These are phyloP conservation scores for Apteryx owenii DNA, from an alignment of 2,113 vertebrate species.

Conservation along the genomic window DNA sequence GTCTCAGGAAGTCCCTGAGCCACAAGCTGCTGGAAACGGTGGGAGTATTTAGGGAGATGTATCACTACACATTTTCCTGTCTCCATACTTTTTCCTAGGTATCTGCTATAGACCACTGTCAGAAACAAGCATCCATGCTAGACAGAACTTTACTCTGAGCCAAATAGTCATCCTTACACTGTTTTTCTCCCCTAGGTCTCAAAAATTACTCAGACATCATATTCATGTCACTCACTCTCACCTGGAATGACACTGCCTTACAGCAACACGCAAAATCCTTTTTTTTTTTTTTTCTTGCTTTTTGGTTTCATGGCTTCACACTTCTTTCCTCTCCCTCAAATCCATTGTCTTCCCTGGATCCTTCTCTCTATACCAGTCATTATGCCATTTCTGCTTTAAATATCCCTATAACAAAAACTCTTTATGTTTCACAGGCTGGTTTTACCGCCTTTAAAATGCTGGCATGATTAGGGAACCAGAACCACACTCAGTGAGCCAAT, in stretches of 20 bases:
- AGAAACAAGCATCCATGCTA: not conserved
- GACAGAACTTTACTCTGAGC: not conserved
- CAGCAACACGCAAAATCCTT: rapidly evolving
- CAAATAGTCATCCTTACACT: not conserved
- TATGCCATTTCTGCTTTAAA: not conserved
- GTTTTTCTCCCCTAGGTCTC: not conserved
- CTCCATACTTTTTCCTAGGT: not conserved
- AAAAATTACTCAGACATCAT: not conserved
- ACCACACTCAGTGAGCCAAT: not conserved
- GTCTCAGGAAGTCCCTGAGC: not conserved
- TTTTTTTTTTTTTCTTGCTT: not conserved
- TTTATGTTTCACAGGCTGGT: not conserved
- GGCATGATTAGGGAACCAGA: not conserved
- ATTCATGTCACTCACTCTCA: not conserved
- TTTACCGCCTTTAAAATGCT: not conserved
- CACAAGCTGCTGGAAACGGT: not conserved
- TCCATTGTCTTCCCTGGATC: not conserved
- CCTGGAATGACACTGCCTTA: not conserved
- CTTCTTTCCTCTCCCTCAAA: not conserved
- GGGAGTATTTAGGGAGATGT: not conserved
- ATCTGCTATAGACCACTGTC: not conserved
- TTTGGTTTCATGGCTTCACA: not conserved
- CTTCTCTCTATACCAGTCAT: not conserved
- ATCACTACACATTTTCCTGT: not conserved
- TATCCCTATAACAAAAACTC: not conserved